These are phyloP conservation scores for Argya squamiceps DNA, from an alignment of 2,797 vertebrate genomes.

Conservation along the genomic window DNA sequence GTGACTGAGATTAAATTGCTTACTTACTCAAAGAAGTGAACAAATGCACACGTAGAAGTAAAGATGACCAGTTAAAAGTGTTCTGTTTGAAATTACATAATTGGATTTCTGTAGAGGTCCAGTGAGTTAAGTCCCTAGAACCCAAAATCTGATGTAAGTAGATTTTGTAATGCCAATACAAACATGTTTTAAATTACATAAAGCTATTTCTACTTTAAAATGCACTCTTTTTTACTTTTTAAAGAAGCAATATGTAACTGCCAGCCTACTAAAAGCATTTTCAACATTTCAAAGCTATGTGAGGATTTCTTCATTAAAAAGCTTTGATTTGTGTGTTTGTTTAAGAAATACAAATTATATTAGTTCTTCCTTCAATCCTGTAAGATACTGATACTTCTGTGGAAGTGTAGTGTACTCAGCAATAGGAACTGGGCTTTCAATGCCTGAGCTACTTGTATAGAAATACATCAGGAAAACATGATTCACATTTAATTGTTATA, in stretches of 20 bases:
- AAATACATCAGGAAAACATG: not conserved
- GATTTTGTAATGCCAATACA: not conserved
- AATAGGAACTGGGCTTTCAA: not conserved
- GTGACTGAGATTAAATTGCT: not conserved
- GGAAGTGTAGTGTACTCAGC: not conserved
- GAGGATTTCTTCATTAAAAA: conserved; percentile 39
- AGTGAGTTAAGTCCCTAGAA: not conserved
- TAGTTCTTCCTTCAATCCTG: not conserved
- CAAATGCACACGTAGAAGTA: not conserved
- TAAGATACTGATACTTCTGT: not conserved
- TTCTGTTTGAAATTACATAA: not conserved
- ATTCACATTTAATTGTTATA: not conserved
- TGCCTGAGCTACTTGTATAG: not conserved
- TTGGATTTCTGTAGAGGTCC: not conserved
- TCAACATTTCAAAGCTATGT: not conserved
- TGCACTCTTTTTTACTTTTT: not conserved
- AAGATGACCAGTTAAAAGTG: not conserved
- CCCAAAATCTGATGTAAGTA: not conserved
- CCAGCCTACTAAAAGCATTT: not conserved
- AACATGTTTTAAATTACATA: not conserved
- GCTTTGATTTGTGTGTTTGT: not conserved
- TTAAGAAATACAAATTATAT: conserved; percentile 36
- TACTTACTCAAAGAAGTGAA: conserved; percentile 46
- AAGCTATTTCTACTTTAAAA: not conserved
- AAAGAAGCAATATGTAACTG: not conserved